Evolutionary conservation across 2,797 vertebrate species (phyloP).

Genomic region (Manis crassicaudata): DNA sequence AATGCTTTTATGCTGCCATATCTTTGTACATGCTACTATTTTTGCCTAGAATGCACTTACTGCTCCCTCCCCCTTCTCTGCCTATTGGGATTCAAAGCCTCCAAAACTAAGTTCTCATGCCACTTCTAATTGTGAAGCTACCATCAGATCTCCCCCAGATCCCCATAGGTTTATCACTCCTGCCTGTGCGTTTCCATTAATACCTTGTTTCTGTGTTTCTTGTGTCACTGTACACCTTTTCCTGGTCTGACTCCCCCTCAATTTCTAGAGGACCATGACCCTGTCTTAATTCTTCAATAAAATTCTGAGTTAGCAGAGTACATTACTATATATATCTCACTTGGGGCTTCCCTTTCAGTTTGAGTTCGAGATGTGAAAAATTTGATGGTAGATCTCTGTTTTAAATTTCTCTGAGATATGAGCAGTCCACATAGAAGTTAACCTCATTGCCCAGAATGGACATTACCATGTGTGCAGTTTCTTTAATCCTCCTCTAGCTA

Average conservation of each 20-base stretch:
- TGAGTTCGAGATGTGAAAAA: constrained; percentile 40
- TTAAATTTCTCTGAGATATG: constrained; percentile 10
- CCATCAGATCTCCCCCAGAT: neutral
- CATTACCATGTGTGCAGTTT: constrained; percentile 61
- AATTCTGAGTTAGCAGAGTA: neutral
- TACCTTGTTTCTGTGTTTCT: constrained; percentile 34
- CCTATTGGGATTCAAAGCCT: neutral
- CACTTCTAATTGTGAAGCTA: neutral
- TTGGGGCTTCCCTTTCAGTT: neutral
- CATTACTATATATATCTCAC: neutral
- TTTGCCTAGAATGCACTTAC: neutral
- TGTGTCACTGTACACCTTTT: neutral
- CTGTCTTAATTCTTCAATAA: constrained; percentile 30
- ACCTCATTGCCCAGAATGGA: constrained; percentile 63
- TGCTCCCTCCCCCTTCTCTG: neutral
- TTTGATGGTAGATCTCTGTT: neutral
- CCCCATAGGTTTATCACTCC: neutral
- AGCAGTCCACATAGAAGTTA: constrained; percentile 37
- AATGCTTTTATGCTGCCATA: neutral
- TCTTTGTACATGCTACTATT: neutral
- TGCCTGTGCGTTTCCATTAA: neutral
- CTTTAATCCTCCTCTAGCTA: constrained; percentile 67
- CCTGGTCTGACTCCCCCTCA: neutral
- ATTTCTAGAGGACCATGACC: neutral
- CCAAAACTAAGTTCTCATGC: constrained; percentile 3